Conservation (phyloP, 2,113 vertebrate species). For the Nycticebus coucang region DNA sequence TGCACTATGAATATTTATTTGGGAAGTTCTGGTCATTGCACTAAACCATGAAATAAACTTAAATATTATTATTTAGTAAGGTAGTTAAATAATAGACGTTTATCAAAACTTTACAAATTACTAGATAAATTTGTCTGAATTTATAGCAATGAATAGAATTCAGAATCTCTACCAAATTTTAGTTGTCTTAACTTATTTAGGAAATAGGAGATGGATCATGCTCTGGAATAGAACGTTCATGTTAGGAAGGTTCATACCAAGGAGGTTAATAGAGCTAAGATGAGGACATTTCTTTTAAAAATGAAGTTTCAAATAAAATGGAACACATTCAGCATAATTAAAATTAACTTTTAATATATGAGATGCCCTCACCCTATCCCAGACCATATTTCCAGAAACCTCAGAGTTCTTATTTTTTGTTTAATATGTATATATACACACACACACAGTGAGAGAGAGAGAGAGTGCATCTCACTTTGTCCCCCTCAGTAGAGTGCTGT, state of each 20-base stretch:
- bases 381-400: background rate
- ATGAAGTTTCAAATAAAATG: background rate
- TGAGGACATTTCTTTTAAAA: slow-evolving; percentile 37
- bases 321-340: background rate
- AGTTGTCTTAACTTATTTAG: slow-evolving; percentile 16
- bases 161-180: background rate
- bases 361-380: background rate
- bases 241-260: background rate
- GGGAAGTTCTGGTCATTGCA: slow-evolving; percentile 22
- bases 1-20: background rate
- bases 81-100: slow-evolving; percentile 33
- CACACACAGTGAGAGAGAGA: too few relatives aligned
- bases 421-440: too few relatives aligned
- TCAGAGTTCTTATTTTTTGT: background rate
- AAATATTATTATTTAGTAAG: slow-evolving; percentile 20
- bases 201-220: background rate
- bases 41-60: slow-evolving; percentile 30
- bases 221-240: background rate
- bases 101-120: slow-evolving; percentile 4
- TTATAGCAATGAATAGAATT: background rate
- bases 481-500: too few relatives aligned
- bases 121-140: background rate
- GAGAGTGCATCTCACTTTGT: too few relatives aligned
- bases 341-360: background rate
- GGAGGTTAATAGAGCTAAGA: background rate